Evolutionary conservation across 1,140 invertebrate species (phyloP), one percentile per base, ranked within the genome.

Genomic region (Drosophila orosa): DNA sequence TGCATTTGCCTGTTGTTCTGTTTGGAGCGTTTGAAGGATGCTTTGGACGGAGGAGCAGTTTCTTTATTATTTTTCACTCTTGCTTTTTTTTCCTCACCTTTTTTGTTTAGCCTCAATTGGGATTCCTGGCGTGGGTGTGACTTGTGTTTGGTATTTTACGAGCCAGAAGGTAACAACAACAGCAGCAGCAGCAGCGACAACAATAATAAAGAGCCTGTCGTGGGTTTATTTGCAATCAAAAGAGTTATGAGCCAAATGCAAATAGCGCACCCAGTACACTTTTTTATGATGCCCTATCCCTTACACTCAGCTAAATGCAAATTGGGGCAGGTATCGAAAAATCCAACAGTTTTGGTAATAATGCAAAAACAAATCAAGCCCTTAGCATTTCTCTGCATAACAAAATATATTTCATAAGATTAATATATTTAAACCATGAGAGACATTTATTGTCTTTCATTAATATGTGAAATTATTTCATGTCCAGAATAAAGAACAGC

Each of bases 201-300:
- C 67, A 63, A 73, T 74, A 83, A 83, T 75, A 67, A 68, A 63
- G 73, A 54, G 78, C 75, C 69, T 72, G 69, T 57, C 78, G 47
- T 60, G 57, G 76, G 54, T 80, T 87, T 87, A 87, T 87, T 87
- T 87, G 83, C 79, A 87, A 87, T 87, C 83, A 83, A 87, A 87
- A 87, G 84, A 87, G 83, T 87, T 87, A 87, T 87, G 83, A 87
- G 83, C 71, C 83, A 89, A 87, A 87, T 87, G 84, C 83, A 87
- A 87, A 87, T 83, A 82, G 83, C 83, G 55, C 66, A 67, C 58
- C 65, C 52, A 69, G 52, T 60, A 86, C 61, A 56, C 48, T 75
- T 67, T 82, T 86, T 86, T 82, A 86, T 75, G 74, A 69, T 81
- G 44, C 80, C 66, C 65, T 10, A n/a, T 65, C 35, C 65, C 61